These are phyloP conservation scores for Dynastes tityus DNA, from an alignment of 2,888 invertebrate genomes.

Conservation along the genomic window DNA sequence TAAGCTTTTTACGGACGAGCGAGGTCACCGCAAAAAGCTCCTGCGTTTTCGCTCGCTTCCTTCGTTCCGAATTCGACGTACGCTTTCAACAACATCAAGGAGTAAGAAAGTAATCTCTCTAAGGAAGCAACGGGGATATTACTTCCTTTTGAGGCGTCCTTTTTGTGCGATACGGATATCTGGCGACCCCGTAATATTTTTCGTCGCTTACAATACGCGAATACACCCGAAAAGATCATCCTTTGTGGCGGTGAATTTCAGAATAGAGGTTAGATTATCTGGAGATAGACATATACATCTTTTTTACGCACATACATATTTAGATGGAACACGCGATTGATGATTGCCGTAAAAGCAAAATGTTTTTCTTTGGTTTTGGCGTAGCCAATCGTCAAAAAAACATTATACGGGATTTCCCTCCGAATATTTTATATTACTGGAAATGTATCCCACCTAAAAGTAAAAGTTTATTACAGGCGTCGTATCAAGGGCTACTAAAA, in stretches of 20 bases:
- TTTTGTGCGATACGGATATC: not conserved
- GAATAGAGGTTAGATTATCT: no score
- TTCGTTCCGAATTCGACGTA: conserved; percentile 11
- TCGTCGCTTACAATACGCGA: not conserved
- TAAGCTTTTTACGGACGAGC: conserved; percentile 65
- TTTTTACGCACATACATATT: no score
- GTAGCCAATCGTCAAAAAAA: no score
- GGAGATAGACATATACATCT: no score
- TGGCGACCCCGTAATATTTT: not conserved
- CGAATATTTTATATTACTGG: no score
- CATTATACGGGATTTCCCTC: no score
- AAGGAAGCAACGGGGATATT: conserved; percentile 28
- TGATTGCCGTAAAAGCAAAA: no score
- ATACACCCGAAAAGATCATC: conserved; percentile 12
- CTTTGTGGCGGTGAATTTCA: not conserved
- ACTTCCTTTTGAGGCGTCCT: conserved; percentile 17
- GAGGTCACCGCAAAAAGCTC: conserved; percentile 61
- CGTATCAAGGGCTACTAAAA: no score
- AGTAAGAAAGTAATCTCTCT: conserved; percentile 66
- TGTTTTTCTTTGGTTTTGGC: no score
- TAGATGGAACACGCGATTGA: no score
- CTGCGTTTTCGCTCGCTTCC: conserved; percentile 54
- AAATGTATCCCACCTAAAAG: no score
- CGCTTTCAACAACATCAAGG: conserved; percentile 58
- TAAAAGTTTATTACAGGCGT: no score